Base-by-base conservation (phyloP, 1,140 invertebrate species). In the Psilanteris sp. region DNA sequence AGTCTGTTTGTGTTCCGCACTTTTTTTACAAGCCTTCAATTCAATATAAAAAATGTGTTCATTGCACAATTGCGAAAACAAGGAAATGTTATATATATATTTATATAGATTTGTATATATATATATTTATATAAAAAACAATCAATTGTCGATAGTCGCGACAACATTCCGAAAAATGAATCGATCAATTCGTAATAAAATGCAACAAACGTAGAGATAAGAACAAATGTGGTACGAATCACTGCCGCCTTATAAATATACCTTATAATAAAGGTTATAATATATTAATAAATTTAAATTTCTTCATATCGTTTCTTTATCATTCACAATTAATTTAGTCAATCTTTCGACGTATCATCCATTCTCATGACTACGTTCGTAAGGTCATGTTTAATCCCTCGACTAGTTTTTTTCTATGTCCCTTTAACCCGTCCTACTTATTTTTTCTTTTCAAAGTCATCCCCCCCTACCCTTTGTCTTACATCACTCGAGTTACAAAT, bases 401-500 rank as follows among this genome's bases (percentile, higher is more conserved):
- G 13, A 32, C 24, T 52, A 10, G 11, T 29, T 31, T 46, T 15
- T 15, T 18, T 1, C 7, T 27, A 15, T 10, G 3, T 31, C 13
- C 18, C 18, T 24, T 44, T 31, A 43, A 31, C 8, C 7, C 14
- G 31, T 39, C 20, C 5, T 43, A 9, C 29, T 34, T 4, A 29
- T 29, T 66, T 18, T n/a, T 15, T 14, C 7, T n/a, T 36, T 44
- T 31, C 13, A 22, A 34, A 57, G 34, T 27, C 9, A 11, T 31
- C 11, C 31, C 27, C 10, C 46, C 27, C 29, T 26, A 15, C 5
- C 36, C 11, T 20, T 22, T 26, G n/a, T 8, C 15, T n/a, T 36
- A 14, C 43, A 73, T 78, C 66, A 80, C 77, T 76, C 73, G 73
- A 80, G 64, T 81, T 76, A 79, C 78, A 78, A 82, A 82, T 81